These are phyloP conservation scores for Cygnus atratus DNA, from an alignment of 2,113 vertebrate genomes.

Conservation along the genomic window DNA sequence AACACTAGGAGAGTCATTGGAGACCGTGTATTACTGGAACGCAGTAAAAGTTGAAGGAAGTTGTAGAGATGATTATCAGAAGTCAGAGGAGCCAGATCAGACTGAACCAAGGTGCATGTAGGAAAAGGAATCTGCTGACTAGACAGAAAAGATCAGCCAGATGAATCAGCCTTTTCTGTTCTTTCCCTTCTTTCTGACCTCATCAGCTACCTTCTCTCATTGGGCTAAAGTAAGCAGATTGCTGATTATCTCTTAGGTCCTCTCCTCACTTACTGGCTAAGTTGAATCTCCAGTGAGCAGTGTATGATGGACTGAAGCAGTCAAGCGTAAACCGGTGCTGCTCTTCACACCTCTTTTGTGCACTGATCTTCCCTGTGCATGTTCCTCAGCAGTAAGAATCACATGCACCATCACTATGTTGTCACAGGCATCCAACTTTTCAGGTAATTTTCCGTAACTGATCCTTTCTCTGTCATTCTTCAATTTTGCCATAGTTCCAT, in stretches of 20 bases:
- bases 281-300: background rate
- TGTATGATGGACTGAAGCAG: background rate
- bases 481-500: background rate
- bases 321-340: background rate
- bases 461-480: background rate
- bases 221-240: background rate
- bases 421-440: background rate
- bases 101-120: background rate
- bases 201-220: background rate
- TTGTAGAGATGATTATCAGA: background rate
- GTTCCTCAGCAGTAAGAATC: background rate
- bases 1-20: background rate
- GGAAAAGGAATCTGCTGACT: background rate
- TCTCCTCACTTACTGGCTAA: background rate
- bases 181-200: background rate
- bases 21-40: background rate
- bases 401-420: background rate
- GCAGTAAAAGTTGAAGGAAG: background rate
- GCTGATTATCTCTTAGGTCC: background rate
- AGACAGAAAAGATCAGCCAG: background rate
- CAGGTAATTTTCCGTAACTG: background rate
- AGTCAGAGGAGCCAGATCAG: background rate
- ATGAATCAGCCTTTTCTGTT: background rate
- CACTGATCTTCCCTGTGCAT: background rate
- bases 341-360: background rate